Percentiles rank a stretch among this genome's conserved stretches.
These are phyloP conservation scores for Ennomos quercinarius DNA, from an alignment of 2,888 invertebrate species.

Conservation along the genomic window DNA sequence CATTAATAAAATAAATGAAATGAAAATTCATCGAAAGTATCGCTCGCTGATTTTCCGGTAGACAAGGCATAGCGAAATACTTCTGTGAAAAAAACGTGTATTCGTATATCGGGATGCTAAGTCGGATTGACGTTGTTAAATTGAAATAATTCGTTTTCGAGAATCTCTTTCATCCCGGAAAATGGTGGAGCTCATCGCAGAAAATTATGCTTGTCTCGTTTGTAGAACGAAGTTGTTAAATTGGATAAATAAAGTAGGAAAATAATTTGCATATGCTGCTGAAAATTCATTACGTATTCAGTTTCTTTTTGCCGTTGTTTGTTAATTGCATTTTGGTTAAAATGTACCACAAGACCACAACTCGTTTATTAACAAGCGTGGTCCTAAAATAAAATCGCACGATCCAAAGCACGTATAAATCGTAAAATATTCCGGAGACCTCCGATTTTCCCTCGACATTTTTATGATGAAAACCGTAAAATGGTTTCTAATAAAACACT, in stretches of 20 bases:
- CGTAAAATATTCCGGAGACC: conserved; percentile 13
- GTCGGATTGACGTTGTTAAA: too few relatives aligned
- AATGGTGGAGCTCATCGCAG: conserved; percentile 2
- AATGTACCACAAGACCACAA: too few relatives aligned
- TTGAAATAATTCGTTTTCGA: background rate
- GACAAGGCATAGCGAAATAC: too few relatives aligned
- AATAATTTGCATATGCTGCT: background rate
- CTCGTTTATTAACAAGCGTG: too few relatives aligned
- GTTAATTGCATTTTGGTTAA: too few relatives aligned
- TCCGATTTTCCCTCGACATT: conserved; percentile 17
- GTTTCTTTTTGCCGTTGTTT: background rate
- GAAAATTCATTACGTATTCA: background rate
- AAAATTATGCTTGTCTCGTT: conserved; percentile 7
- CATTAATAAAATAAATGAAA: too few relatives aligned
- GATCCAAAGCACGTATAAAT: conserved; percentile 9
- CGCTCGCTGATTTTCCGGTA: too few relatives aligned
- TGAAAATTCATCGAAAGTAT: too few relatives aligned
- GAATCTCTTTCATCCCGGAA: background rate
- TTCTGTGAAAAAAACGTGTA: too few relatives aligned
- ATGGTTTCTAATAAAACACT: conserved; percentile 31
- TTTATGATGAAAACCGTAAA: conserved; percentile 24
- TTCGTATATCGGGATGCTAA: too few relatives aligned
- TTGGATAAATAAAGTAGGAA: conserved; percentile 8
- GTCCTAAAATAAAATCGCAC: too few relatives aligned
- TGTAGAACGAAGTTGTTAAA: conserved; percentile 14